Percentiles rank a stretch among this genome's conserved stretches.
These are phyloP conservation scores for Canis aureus DNA, from an alignment of 2,113 vertebrate species.

Conservation along the genomic window DNA sequence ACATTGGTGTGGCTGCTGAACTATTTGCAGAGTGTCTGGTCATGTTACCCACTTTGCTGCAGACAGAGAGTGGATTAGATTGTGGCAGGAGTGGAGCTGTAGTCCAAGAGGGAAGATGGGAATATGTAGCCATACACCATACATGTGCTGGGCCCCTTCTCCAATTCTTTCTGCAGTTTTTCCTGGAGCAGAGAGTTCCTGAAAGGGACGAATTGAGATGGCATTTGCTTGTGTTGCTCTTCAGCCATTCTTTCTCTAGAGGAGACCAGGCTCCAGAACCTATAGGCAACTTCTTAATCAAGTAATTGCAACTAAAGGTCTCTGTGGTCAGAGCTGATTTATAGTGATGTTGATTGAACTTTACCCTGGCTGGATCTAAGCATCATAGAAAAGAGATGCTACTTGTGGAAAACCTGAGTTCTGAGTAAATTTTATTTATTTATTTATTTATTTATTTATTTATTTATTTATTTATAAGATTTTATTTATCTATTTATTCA, in stretches of 20 bases:
- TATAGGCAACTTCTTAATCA: background rate
- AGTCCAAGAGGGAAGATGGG: background rate
- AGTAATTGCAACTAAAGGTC: slow-evolving; percentile 12
- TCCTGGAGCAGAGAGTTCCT: background rate
- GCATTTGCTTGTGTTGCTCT: background rate
- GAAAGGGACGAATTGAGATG: background rate
- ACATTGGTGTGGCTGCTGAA: background rate
- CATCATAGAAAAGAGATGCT: background rate
- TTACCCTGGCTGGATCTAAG: background rate
- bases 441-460: background rate
- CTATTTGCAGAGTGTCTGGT: background rate
- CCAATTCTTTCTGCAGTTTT: background rate
- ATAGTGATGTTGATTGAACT: slow-evolving; percentile 3
- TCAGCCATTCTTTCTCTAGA: slow-evolving; percentile 60
- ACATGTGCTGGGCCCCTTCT: background rate
- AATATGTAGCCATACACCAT: background rate
- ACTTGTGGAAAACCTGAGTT: background rate
- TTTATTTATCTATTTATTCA: too few species aligned
- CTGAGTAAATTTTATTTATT: background rate
- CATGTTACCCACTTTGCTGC: background rate
- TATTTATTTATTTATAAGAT: background rate
- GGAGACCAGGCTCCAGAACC: background rate
- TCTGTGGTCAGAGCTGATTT: slow-evolving; percentile 1
- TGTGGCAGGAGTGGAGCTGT: background rate
- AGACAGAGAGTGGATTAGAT: background rate